Conservation (phyloP, 2,888 invertebrate species). For the Zootermopsis nevadensis region DNA sequence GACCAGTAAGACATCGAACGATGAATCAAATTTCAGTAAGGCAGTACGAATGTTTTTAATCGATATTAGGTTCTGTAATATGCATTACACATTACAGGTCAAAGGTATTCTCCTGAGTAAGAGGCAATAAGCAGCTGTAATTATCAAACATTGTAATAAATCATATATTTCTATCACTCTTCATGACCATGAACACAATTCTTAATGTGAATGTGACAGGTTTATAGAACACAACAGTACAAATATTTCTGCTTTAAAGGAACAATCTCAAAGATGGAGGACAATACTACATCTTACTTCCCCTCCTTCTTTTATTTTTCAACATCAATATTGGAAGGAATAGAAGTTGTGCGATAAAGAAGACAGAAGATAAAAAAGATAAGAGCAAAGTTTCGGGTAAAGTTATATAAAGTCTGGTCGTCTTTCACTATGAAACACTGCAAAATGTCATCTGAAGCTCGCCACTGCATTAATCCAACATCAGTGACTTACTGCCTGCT, state of each 20-base stretch:
- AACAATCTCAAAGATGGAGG: not conserved
- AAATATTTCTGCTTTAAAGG: not conserved
- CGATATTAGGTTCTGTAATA: too few relatives aligned
- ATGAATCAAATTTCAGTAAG: too few relatives aligned
- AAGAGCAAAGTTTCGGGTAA: conserved; percentile 13
- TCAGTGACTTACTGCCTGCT: conserved; percentile 24
- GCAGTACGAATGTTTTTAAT: too few relatives aligned
- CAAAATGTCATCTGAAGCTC: conserved; percentile 25
- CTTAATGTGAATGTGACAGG: not conserved
- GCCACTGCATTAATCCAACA: conserved; percentile 31
- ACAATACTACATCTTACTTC: not conserved
- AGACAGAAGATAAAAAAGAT: conserved; percentile 5
- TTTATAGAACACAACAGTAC: not conserved
- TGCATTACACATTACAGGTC: too few relatives aligned
- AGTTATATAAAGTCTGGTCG: conserved; percentile 14
- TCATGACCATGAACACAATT: too few relatives aligned
- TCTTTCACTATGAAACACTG: conserved; percentile 38
- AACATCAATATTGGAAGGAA: not conserved
- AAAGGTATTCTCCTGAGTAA: too few relatives aligned
- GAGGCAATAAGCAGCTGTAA: too few relatives aligned
- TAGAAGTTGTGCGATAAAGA: not conserved
- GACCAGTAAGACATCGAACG: too few relatives aligned
- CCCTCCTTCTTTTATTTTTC: not conserved
- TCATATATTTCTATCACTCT: too few relatives aligned
- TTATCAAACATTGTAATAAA: too few relatives aligned